Evolutionary conservation across 2,888 invertebrate species (phyloP), one percentile per base, ranked within the genome.

Genomic region (Drosophila pullipes): DNA sequence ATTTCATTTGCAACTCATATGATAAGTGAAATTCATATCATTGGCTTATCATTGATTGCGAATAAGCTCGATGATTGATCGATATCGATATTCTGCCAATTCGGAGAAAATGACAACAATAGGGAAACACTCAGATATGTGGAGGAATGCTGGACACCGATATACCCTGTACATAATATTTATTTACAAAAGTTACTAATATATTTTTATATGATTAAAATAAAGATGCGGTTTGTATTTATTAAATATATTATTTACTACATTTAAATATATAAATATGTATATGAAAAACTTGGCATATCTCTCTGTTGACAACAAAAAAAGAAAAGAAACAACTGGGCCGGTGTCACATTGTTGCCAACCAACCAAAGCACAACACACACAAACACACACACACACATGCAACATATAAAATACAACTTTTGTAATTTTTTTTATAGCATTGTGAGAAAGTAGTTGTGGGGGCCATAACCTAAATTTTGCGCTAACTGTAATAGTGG

Each of bases 401-500:
- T 30, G 30, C 50, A 71, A 58, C 64, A 78, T 49, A 80, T 37
- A 58, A 72, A 61, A 63, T 44, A 61, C 25, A 81, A 74, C 37
- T 70, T 73, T 63, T 81, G 78, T 65, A 39, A 28, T 44, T 68
- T 82, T 82, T 78, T 78, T 66, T 68, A 67, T 71, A 62, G 65
- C 41, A 30, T 54, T 59, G 44, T 53, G 9, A 37, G 7, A n/a
- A n/a, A 13, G 16, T 2, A 16, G 28, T n/a, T 31, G 22, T 22
- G 63, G 50, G 52, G 66, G 47, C 18, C 16, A 71, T 78, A 76
- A 78, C 81, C 81, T 71, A 67, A 49, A 81, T 80, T 76, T 81
- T 70, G 35, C 54, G 64, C 64, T 63, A 71, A 66, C 66, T 68
- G 69, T 65, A 67, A 60, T 59, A 39, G 39, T 47, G 61, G 30